These are phyloP conservation scores for Stichopus horrens DNA, from an alignment of 53 echinoderm and acorn worm genomes.

Conservation along the genomic window DNA sequence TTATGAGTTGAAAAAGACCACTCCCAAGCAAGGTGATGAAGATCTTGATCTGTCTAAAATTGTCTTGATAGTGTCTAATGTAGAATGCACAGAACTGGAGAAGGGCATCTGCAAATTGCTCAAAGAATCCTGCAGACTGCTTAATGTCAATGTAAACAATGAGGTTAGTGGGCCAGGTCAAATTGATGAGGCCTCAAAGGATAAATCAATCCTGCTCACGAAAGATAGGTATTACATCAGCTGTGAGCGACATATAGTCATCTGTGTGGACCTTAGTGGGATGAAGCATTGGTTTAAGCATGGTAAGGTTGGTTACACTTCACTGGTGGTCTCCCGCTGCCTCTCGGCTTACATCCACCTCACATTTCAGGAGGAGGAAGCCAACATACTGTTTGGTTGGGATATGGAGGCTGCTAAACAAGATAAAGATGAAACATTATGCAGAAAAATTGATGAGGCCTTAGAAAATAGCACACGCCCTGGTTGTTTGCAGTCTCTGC, in stretches of 20 bases:
- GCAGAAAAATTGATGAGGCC: background rate
- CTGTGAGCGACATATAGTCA: conserved; percentile 30
- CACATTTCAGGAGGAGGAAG: conserved; percentile 22
- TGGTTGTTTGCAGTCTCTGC: too few species aligned
- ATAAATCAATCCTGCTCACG: background rate
- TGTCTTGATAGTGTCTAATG: background rate
- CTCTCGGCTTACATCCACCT: conserved; percentile 9
- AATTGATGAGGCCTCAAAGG: background rate
- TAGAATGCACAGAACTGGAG: background rate
- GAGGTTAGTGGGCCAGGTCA: background rate
- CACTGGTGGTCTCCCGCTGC: conserved; percentile 28
- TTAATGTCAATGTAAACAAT: background rate
- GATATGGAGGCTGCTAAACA: background rate
- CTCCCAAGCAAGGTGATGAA: background rate
- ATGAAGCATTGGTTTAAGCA: conserved; percentile 33
- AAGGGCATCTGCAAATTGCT: background rate
- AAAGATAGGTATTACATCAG: conserved; percentile 13
- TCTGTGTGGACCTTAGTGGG: conserved; percentile 13
- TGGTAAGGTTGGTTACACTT: background rate
- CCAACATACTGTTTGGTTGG: background rate
- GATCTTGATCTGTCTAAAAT: background rate
- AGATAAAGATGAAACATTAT: background rate
- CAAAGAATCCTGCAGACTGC: background rate
- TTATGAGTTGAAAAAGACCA: background rate
- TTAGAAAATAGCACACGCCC: background rate